Evolutionary conservation across 2,113 vertebrate species (phyloP).

Genomic region (Aix galericulata): DNA sequence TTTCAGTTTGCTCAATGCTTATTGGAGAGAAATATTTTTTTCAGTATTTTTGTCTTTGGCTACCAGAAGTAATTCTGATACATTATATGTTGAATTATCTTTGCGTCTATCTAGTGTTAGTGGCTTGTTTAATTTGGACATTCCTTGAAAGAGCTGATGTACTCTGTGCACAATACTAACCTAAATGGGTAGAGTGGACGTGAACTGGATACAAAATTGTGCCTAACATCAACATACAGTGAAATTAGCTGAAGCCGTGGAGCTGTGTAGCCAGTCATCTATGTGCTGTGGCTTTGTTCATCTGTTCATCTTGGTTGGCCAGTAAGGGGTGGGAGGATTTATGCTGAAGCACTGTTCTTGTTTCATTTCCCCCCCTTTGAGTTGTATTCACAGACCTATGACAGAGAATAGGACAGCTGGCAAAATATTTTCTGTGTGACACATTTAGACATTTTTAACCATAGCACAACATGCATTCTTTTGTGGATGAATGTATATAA

Average conservation of each 20-base stretch:
- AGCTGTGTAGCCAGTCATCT: not conserved
- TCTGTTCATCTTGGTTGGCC: not conserved
- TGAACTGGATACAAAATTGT: not conserved
- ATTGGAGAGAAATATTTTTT: not conserved
- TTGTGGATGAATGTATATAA: not conserved
- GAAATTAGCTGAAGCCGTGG: not conserved
- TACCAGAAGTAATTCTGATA: not conserved
- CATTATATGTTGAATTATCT: not conserved
- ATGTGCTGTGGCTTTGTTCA: not conserved
- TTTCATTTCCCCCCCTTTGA: not conserved
- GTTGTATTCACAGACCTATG: not conserved
- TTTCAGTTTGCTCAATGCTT: not conserved
- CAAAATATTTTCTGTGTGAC: not conserved
- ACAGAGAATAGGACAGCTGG: not conserved
- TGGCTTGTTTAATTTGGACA: not conserved
- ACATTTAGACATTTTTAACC: not conserved
- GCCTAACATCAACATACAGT: not conserved
- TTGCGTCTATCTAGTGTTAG: not conserved
- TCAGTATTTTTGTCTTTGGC: not conserved
- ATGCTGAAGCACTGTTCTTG: not conserved
- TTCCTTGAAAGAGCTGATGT: not conserved
- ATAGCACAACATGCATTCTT: not conserved
- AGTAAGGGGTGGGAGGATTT: not conserved
- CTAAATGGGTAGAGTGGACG: not conserved
- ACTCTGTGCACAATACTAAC: not conserved